Conservation (phyloP, 1,140 invertebrate genomes). For the Drosophila neocordata region DNA sequence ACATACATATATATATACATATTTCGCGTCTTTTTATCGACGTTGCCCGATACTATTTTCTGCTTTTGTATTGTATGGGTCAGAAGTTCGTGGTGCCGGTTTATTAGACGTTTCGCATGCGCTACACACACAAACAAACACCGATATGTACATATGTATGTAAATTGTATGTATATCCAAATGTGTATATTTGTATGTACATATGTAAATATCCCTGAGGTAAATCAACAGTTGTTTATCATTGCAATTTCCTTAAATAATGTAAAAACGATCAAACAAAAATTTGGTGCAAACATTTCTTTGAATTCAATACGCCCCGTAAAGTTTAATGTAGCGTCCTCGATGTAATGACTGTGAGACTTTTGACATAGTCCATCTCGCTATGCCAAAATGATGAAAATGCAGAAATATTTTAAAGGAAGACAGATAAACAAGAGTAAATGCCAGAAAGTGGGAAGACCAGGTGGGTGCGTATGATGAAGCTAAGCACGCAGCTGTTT, state of each 20-base stretch:
- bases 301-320: not conserved
- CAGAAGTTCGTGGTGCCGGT: slow-evolving; percentile 58
- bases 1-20: slow-evolving; percentile 7
- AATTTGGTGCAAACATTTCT: slow-evolving; percentile 21
- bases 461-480: slow-evolving; percentile 10
- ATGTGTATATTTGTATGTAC: too few species aligned
- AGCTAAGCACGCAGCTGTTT: slow-evolving; percentile 8
- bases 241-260: not conserved
- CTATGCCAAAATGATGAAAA: slow-evolving; percentile 7
- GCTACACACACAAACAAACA: slow-evolving; percentile 18
- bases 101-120: slow-evolving; percentile 28
- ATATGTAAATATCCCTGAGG: not conserved
- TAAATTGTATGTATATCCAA: too few species aligned
- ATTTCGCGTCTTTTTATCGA: slow-evolving; percentile 69
- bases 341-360: not conserved
- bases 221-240: slow-evolving; percentile 31
- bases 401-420: not conserved
- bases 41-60: slow-evolving; percentile 33
- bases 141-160: not conserved
- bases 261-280: not conserved
- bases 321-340: not conserved
- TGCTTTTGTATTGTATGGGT: slow-evolving; percentile 63
- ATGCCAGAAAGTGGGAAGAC: not conserved
- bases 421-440: not conserved
- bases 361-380: not conserved